Conservation (phyloP, 2,888 invertebrate species). For the Dilophus febrilis region DNA sequence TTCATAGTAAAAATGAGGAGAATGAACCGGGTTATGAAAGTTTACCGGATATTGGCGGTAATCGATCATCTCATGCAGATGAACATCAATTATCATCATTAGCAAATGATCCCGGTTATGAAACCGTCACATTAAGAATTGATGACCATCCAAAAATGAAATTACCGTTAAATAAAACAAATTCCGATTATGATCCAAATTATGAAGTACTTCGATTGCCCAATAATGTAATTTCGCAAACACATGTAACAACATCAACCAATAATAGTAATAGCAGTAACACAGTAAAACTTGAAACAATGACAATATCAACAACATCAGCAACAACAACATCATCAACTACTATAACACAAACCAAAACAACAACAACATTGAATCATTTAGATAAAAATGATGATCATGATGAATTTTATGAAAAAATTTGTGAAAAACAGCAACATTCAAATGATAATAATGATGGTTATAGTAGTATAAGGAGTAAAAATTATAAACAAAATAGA, state of each 20-base stretch:
- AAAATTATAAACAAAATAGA: too few species aligned
- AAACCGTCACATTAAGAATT: conserved; percentile 34
- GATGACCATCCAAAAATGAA: conserved; percentile 15
- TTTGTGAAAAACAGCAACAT: conserved; percentile 20
- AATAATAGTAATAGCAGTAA: too few species aligned
- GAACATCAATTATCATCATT: conserved; percentile 15
- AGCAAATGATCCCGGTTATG: conserved; percentile 55
- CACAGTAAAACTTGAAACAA: too few species aligned
- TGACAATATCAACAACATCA: too few species aligned
- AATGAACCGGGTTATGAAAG: conserved; percentile 20
- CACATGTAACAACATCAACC: too few species aligned
- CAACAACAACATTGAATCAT: too few species aligned
- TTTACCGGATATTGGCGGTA: conserved; percentile 25
- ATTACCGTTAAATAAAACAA: conserved; percentile 22
- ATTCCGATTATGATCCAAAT: conserved; percentile 55
- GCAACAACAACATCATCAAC: too few species aligned
- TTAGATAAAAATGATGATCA: conserved; percentile 6
- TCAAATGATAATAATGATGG: conserved; percentile 7
- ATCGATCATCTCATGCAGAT: too few species aligned
- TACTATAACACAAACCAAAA: conserved; percentile 3
- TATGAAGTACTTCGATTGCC: conserved; percentile 54
- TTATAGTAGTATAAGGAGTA: conserved; percentile 9
- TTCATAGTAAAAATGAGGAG: conserved; percentile 5
- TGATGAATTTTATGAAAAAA: conserved; percentile 30
- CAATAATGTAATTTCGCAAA: too few species aligned